Evolutionary conservation across 2,888 invertebrate species (phyloP).

Genomic region (Tenthredo distinguenda): DNA sequence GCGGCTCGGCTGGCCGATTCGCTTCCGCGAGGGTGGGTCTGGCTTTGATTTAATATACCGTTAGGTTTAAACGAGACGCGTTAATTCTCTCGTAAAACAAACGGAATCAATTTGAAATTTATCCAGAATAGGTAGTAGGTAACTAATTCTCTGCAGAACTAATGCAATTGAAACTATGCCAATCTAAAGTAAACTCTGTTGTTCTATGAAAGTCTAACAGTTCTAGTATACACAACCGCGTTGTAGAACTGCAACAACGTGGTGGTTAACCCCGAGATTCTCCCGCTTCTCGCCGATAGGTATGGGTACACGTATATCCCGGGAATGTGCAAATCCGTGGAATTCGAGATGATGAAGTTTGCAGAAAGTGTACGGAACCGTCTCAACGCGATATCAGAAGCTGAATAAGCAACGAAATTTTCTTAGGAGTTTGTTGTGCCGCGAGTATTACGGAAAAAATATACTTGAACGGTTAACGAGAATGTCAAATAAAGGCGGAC

Average conservation of each 20-base stretch:
- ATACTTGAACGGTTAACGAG: slow-evolving; percentile 24
- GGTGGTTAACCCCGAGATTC: slow-evolving; percentile 23
- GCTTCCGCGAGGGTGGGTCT: too few relatives aligned
- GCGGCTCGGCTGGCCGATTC: too few relatives aligned
- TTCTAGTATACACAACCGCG: not conserved
- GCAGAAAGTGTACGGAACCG: not conserved
- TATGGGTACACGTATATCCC: not conserved
- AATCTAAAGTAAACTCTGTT: slow-evolving; percentile 44
- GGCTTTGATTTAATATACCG: not conserved
- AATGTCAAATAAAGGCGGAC: slow-evolving; percentile 37
- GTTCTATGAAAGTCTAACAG: slow-evolving; percentile 23
- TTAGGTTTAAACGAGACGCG: not conserved
- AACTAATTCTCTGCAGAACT: slow-evolving; percentile 35
- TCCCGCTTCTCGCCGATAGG: not conserved
- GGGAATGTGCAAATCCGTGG: not conserved
- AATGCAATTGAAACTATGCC: slow-evolving; percentile 45
- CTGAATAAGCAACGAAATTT: not conserved
- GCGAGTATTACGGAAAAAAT: not conserved
- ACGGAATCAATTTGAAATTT: slow-evolving; percentile 40
- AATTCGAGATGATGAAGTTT: not conserved
- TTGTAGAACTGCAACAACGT: not conserved
- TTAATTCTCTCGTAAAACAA: not conserved
- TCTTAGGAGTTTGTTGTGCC: not conserved
- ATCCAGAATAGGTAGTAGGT: not conserved
- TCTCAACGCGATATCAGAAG: not conserved